phyloP scores from a whole-genome alignment of 37 sponge, comb jelly and placozoan species.

The Eunapius fragilis region DNA sequence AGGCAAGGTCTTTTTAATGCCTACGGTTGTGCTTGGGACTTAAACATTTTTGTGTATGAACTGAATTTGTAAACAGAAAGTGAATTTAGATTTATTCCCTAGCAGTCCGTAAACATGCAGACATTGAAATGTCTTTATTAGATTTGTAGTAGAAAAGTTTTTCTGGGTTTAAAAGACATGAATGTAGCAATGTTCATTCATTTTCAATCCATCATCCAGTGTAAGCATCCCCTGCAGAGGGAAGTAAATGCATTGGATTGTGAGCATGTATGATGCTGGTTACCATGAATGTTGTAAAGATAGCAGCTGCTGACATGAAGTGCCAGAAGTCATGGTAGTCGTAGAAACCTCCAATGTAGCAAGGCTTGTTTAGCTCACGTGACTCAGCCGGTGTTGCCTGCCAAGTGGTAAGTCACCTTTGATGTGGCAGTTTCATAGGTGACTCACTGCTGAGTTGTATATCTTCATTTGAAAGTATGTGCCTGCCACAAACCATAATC shows the following conservation, averaged over 20 bases:
- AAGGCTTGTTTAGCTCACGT: constrained; percentile 41
- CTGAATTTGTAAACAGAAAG: too few species aligned
- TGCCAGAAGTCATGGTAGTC: constrained; percentile 84
- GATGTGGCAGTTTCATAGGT: neutral
- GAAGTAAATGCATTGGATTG: too few species aligned
- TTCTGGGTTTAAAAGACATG: neutral
- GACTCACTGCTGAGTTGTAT: neutral
- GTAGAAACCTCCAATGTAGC: constrained; percentile 59
- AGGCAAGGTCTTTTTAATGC: too few species aligned
- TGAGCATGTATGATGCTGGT: too few species aligned
- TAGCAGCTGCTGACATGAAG: constrained; percentile 70
- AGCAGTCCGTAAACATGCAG: too few species aligned
- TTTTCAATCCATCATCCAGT: neutral
- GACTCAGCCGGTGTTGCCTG: constrained; percentile 23
- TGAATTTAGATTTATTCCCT: too few species aligned
- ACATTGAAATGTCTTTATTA: too few species aligned
- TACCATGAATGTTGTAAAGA: constrained; percentile 73
- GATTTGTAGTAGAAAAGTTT: neutral
- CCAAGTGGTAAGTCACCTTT: neutral
- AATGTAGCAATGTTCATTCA: neutral
- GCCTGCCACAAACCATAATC: neutral
- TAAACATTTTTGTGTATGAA: too few species aligned
- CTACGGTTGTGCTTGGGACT: too few species aligned
- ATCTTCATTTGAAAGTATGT: neutral
- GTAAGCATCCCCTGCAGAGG: neutral